These are phyloP conservation scores for Etheostoma cragini DNA, from an alignment of 2,113 vertebrate species.

Conservation along the genomic window DNA sequence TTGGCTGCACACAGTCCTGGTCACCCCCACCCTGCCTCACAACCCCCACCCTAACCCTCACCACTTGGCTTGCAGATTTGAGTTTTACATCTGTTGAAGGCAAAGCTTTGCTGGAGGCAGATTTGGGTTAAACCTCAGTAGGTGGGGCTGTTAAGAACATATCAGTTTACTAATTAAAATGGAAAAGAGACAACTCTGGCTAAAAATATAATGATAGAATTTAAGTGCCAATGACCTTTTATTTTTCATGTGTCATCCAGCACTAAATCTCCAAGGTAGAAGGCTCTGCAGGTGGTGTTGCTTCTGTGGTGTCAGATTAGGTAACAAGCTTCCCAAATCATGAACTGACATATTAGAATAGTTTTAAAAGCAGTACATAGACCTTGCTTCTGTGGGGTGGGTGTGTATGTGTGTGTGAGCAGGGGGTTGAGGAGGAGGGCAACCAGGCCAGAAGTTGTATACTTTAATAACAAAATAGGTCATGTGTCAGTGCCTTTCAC, in stretches of 20 bases:
- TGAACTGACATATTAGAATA: neutral
- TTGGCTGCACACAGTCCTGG: conserved; percentile 65
- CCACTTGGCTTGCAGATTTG: neutral
- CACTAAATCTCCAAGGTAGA: neutral
- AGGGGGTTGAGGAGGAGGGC: too few relatives aligned
- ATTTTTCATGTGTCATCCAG: neutral
- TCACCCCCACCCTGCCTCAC: conserved; percentile 16
- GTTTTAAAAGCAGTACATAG: neutral
- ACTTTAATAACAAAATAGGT: too few relatives aligned
- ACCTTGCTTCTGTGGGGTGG: neutral
- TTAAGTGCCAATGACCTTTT: neutral
- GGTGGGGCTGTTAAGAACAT: conserved; percentile 7
- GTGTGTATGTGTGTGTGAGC: neutral
- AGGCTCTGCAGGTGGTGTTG: neutral
- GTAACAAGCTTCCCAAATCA: neutral
- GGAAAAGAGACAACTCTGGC: neutral
- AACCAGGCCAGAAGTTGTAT: too few relatives aligned
- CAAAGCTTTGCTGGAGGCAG: neutral
- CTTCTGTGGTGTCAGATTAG: neutral
- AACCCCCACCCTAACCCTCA: conserved; percentile 9
- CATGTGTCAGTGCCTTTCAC: too few relatives aligned
- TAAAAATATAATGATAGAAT: neutral
- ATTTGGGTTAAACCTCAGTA: conserved; percentile 7
- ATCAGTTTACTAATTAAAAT: conserved; percentile 4
- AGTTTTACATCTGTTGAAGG: conserved; percentile 10